A percentile compares a stretch with the other conserved stretches of the same genome.
phyloP scores from a whole-genome alignment of 2,113 vertebrate genomes.

The Trachemys scripta region DNA sequence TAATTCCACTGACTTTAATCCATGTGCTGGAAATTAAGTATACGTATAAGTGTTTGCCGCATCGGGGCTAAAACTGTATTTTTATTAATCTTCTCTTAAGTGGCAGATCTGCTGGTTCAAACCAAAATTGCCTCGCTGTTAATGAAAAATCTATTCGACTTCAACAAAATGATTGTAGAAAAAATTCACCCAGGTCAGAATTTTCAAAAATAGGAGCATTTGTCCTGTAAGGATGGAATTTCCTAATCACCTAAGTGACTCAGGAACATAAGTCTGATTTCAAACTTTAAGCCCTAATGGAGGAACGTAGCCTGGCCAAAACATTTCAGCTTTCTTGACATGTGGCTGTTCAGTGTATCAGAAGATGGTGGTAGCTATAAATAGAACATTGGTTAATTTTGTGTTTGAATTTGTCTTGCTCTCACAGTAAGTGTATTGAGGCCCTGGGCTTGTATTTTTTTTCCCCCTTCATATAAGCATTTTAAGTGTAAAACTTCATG shows the following conservation, averaged over 20 bases:
- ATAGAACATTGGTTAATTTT: background rate
- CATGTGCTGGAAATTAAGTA: background rate
- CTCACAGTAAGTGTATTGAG: background rate
- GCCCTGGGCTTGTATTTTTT: background rate
- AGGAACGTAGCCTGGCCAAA: background rate
- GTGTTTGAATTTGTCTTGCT: rapidly evolving
- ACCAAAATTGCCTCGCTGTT: background rate
- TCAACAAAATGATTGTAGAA: background rate
- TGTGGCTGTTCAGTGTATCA: background rate
- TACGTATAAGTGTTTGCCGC: background rate
- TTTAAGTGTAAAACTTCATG: background rate
- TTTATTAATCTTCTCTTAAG: background rate
- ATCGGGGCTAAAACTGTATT: background rate
- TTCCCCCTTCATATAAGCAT: background rate
- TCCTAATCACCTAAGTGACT: background rate
- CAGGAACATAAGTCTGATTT: background rate
- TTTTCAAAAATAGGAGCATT: background rate
- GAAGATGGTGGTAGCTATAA: background rate
- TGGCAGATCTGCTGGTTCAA: background rate
- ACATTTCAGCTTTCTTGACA: background rate
- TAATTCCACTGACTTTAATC: background rate
- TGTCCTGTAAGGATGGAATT: background rate
- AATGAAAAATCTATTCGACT: background rate
- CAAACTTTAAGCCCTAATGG: background rate
- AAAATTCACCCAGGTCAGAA: background rate